Evolutionary conservation across 2,888 invertebrate genomes (phyloP).

Genomic region (Epinotia brunnichana): DNA sequence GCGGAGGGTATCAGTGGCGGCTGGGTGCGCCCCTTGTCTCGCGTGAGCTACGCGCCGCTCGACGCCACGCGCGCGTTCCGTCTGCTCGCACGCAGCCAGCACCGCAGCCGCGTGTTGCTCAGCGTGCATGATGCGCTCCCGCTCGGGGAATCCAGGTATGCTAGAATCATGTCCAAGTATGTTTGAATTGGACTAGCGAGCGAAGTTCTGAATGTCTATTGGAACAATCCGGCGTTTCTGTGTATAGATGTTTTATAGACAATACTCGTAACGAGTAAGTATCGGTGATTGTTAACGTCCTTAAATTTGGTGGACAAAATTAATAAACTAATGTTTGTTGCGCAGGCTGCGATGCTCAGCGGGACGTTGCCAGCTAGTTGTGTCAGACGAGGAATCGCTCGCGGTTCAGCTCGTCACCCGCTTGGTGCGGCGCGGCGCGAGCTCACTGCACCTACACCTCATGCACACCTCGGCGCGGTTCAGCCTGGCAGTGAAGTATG

Average conservation of each 20-base stretch:
- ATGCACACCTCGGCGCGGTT: neutral
- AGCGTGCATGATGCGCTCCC: neutral
- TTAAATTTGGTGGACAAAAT: too few species aligned
- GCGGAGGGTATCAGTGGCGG: slow-evolving; percentile 16
- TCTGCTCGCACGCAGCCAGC: neutral
- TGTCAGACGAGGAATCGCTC: slow-evolving; percentile 54
- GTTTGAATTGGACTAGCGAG: too few species aligned
- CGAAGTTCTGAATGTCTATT: too few species aligned
- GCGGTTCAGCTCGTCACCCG: slow-evolving; percentile 56
- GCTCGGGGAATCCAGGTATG: slow-evolving; percentile 2
- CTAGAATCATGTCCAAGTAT: neutral
- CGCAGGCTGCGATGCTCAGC: slow-evolving; percentile 47
- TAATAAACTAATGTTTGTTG: too few species aligned
- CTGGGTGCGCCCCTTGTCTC: slow-evolving; percentile 7
- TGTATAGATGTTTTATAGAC: too few species aligned
- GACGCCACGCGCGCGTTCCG: slow-evolving; percentile 18
- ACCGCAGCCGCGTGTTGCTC: slow-evolving; percentile 9
- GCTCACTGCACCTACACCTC: slow-evolving; percentile 53
- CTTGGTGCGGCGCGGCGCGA: slow-evolving; percentile 59
- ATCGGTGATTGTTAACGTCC: too few species aligned
- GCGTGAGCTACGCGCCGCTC: neutral
- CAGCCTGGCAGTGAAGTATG: slow-evolving; percentile 12
- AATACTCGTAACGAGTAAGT: too few species aligned
- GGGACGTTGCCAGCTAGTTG: slow-evolving; percentile 47
- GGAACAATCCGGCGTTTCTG: too few species aligned